Base-by-base conservation (phyloP, 2,113 vertebrate genomes). In the Nasalis larvatus region DNA sequence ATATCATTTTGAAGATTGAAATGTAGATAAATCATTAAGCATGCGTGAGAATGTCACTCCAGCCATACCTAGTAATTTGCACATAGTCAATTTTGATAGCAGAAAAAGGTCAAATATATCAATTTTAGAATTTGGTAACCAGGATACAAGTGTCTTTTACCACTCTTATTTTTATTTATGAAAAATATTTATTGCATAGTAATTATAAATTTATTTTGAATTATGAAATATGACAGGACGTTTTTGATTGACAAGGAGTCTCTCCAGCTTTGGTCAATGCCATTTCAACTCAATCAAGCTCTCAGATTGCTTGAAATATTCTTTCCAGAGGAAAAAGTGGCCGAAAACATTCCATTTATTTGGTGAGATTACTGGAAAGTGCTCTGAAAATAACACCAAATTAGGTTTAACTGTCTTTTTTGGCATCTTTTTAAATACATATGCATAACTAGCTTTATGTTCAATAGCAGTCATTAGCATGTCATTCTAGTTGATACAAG, bases 91-190 rank as follows among this genome's bases (percentile, higher is more conserved):
- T 97, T 98, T 94, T 97, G 32, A 68, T 97, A 77, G 52, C 42
- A 71, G 76, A 54, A 93, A 98, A 97, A 98, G 85, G 86, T 97
- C 89, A 94, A 32, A 95, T 96, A 73, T 98, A 66, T 97, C 89
- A 96, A 25, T 95, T 97, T 98, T 92, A 97, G 86, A 98, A 97
- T 90, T 91, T 45, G 8, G 3, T 96, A 42, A 73, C 91, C 91
- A 98, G 96, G 77, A 81, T 69, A 83, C 4, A 91, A 83, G 96
- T 97, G 42, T 92, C 10, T 76, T 97, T 90, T 83, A 47, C 40
- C 49, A 81, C 49, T 69, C 6, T 93, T 95, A 42, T 66, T 94
- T 96, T 96, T 97, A 80, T 95, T 98, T 98, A 89, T 86, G 94
- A 89, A 97, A n/a, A 88, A 78, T 90, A 13, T 68, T 94, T 97